A percentile compares a stretch with the other conserved stretches of the same genome.
phyloP scores from a whole-genome alignment of 1,140 invertebrate genomes.

The Conus ventricosus region DNA sequence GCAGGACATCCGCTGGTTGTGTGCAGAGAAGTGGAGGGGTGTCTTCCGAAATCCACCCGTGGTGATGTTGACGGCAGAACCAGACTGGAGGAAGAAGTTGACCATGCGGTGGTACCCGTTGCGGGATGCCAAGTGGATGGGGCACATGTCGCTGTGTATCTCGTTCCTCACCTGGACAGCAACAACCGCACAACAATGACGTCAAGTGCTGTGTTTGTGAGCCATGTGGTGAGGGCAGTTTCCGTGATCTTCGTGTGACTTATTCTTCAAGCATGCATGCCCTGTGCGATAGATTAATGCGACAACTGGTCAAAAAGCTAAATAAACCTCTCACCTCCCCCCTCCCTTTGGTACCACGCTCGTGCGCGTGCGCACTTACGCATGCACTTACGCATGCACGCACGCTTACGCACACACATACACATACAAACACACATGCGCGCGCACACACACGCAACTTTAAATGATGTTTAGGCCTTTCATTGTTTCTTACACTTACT shows the following conservation, averaged over 20 bases:
- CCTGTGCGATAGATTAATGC: conserved; percentile 47
- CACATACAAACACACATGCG: no score
- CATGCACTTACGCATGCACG: no score
- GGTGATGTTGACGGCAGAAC: conserved; percentile 71
- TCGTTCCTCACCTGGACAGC: conserved; percentile 69
- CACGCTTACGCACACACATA: no score
- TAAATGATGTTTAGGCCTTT: no score
- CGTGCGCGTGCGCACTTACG: no score
- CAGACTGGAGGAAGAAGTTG: conserved; percentile 73
- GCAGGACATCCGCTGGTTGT: conserved; percentile 71
- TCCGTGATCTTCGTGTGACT: no score
- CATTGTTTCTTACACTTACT: no score
- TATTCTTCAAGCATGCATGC: no score
- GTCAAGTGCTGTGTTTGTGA: no score
- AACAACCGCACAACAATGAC: not conserved
- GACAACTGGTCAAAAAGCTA: conserved; percentile 61
- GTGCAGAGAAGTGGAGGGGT: conserved; percentile 72
- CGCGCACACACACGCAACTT: no score
- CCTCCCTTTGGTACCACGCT: conserved; percentile 55
- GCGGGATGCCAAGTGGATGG: conserved; percentile 72
- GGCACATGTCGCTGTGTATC: conserved; percentile 71
- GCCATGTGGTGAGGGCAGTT: no score
- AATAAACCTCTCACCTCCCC: conserved; percentile 41
- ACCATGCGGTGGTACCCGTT: conserved; percentile 73
- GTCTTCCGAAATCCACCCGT: conserved; percentile 69